Percentiles rank a stretch among this genome's conserved stretches.
phyloP scores from a whole-genome alignment of 2,797 vertebrate genomes.

The Coreius guichenoti region DNA sequence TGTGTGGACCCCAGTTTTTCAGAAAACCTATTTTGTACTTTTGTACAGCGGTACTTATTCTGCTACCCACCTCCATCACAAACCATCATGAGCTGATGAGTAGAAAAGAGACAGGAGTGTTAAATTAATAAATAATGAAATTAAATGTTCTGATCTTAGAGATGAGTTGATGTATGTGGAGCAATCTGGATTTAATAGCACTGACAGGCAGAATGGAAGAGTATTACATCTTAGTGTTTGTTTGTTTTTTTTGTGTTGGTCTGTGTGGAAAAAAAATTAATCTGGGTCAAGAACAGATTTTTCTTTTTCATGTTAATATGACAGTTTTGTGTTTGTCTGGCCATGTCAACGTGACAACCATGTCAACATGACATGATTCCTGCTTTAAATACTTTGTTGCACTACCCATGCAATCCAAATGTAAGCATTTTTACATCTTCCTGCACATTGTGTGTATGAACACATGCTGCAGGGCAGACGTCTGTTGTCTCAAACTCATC shows the following conservation, averaged over 20 bases:
- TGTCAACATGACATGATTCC: background rate
- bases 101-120: constrained; percentile 44
- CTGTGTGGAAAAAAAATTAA: constrained; percentile 9
- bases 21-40: background rate
- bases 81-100: constrained; percentile 37
- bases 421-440: constrained; percentile 2
- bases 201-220: constrained; percentile 24
- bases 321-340: constrained; percentile 1
- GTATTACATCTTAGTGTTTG: background rate
- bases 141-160: constrained; percentile 47
- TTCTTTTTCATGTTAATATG: background rate
- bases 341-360: background rate
- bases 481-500: constrained; percentile 51
- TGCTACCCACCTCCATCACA: constrained; percentile 15
- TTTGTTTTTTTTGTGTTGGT: background rate
- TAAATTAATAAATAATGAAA: constrained; percentile 50
- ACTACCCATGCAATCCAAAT: background rate
- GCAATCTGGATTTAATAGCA: constrained; percentile 31
- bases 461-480: constrained; percentile 43
- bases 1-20: background rate
- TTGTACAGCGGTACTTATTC: background rate
- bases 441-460: constrained; percentile 14
- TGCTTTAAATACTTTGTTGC: background rate
- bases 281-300: background rate
- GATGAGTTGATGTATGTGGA: constrained; percentile 39